A percentile compares a stretch with the other conserved stretches of the same genome.
These are phyloP conservation scores for Lordiphosa andalusiaca DNA, from an alignment of 2,888 invertebrate species.

Conservation along the genomic window DNA sequence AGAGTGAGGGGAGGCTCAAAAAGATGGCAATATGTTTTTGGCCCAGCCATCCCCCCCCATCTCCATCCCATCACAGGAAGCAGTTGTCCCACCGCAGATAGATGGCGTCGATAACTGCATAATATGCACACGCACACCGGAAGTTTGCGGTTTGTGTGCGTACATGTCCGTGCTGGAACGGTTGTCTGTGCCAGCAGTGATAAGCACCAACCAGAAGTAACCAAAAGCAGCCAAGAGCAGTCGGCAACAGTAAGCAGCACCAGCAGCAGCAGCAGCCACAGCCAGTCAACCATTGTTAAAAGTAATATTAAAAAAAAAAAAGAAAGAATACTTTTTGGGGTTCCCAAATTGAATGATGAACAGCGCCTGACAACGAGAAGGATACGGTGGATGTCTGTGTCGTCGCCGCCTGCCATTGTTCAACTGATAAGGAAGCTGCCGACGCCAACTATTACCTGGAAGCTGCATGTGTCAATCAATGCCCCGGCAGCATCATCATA, in stretches of 20 bases:
- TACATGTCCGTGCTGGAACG: conserved; percentile 3
- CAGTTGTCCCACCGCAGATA: conserved; percentile 60
- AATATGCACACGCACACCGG: conserved; percentile 51
- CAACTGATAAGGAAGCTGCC: conserved; percentile 49
- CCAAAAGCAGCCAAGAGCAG: conserved; percentile 16
- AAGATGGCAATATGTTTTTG: conserved; percentile 34
- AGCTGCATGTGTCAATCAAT: conserved; percentile 29
- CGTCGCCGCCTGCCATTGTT: conserved; percentile 47
- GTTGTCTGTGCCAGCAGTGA: conserved; percentile 30
- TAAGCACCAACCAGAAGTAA: conserved; percentile 49
- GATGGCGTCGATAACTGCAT: conserved; percentile 67
- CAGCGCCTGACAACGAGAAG: conserved; percentile 13
- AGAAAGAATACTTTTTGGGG: background rate
- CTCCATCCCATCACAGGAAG: conserved; percentile 40
- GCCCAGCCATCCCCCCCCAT: conserved; percentile 5
- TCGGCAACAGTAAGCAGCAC: conserved; percentile 7
- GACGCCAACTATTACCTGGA: conserved; percentile 52
- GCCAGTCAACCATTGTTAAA: conserved; percentile 28
- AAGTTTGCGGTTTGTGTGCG: conserved; percentile 46
- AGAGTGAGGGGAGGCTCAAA: conserved; percentile 8
- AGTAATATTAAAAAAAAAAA: conserved; percentile 22
- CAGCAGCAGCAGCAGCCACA: conserved; percentile 16
- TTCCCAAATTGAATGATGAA: conserved; percentile 47
- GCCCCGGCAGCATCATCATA: conserved; percentile 15
- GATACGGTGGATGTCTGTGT: conserved; percentile 8